Conservation (phyloP, 1,140 invertebrate genomes). For the Chlorops oryzae region DNA sequence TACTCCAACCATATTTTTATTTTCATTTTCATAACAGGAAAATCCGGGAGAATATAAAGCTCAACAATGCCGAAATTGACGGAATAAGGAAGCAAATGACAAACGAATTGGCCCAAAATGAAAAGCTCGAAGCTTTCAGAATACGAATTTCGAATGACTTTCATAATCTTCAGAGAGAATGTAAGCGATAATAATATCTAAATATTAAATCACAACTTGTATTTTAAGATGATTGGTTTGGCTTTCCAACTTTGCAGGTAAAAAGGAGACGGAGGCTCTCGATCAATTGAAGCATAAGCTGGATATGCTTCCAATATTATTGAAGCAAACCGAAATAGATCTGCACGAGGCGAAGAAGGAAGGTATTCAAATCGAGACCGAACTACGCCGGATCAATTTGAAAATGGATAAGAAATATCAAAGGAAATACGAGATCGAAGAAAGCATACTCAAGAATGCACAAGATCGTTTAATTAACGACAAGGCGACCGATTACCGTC, state of each 20-base stretch:
- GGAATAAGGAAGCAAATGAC: slow-evolving; percentile 56
- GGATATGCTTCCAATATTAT: slow-evolving; percentile 50
- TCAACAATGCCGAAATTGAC: slow-evolving; percentile 53
- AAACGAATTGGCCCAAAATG: slow-evolving; percentile 62
- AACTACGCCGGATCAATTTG: slow-evolving; percentile 26
- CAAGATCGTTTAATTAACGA: slow-evolving; percentile 64
- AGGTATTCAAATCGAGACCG: slow-evolving; percentile 24
- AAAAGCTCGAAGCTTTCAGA: slow-evolving; percentile 56
- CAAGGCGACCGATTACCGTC: slow-evolving; percentile 54
- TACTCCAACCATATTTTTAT: too few species aligned
- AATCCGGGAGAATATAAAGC: slow-evolving; percentile 53
- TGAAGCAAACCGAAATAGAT: slow-evolving; percentile 56
- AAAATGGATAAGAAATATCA: slow-evolving; percentile 52
- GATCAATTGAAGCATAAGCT: slow-evolving; percentile 51
- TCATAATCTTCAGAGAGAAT: slow-evolving; percentile 41
- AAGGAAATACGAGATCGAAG: slow-evolving; percentile 56
- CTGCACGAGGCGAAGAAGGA: slow-evolving; percentile 50
- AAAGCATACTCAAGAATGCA: slow-evolving; percentile 57
- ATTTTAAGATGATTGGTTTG: too few species aligned
- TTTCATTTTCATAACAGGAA: too few species aligned
- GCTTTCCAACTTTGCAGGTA: slow-evolving; percentile 25
- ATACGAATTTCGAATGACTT: slow-evolving; percentile 55
- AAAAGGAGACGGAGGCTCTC: slow-evolving; percentile 36
- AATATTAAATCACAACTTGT: too few species aligned
- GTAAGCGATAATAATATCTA: slow-evolving; percentile 23